phyloP scores from a whole-genome alignment of 2,797 vertebrate species.

The Micropoecilia bifurca region DNA sequence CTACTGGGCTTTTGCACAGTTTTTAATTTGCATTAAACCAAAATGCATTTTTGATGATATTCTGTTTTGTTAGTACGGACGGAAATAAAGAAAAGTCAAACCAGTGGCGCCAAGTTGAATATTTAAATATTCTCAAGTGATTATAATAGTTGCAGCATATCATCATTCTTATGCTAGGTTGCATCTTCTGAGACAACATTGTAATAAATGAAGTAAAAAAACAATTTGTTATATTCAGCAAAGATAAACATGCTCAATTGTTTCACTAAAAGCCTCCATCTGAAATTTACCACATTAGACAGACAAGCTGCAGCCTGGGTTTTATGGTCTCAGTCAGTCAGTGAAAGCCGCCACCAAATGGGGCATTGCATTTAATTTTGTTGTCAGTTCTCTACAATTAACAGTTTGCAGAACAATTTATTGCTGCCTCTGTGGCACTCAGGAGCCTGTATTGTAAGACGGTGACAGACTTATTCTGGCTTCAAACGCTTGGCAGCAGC shows the following conservation, averaged over 20 bases:
- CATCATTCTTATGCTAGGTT: conserved; percentile 27
- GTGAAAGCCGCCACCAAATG: conserved; percentile 30
- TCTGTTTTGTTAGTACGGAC: neutral
- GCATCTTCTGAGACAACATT: conserved; percentile 67
- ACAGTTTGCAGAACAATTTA: conserved; percentile 66
- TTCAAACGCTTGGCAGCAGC: conserved; percentile 68
- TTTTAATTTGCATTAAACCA: neutral
- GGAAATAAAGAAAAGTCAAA: neutral
- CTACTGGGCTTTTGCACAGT: neutral
- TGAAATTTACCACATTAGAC: conserved; percentile 17
- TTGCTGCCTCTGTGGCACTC: conserved; percentile 39
- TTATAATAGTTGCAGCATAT: conserved; percentile 16
- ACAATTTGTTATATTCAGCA: conserved; percentile 68
- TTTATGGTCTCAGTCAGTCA: conserved; percentile 19
- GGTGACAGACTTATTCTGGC: conserved; percentile 64
- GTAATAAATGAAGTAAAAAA: conserved; percentile 70
- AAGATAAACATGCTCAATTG: conserved; percentile 56
- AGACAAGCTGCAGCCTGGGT: conserved; percentile 26
- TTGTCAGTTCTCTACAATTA: conserved; percentile 65
- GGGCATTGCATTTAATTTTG: conserved; percentile 55
- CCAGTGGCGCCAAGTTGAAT: conserved; percentile 4
- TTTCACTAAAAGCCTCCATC: conserved; percentile 67
- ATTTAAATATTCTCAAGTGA: conserved; percentile 11
- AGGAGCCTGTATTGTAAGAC: conserved; percentile 58
- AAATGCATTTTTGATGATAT: neutral